Conservation (phyloP, 2,888 invertebrate species). For the Adelognathus sp. region DNA sequence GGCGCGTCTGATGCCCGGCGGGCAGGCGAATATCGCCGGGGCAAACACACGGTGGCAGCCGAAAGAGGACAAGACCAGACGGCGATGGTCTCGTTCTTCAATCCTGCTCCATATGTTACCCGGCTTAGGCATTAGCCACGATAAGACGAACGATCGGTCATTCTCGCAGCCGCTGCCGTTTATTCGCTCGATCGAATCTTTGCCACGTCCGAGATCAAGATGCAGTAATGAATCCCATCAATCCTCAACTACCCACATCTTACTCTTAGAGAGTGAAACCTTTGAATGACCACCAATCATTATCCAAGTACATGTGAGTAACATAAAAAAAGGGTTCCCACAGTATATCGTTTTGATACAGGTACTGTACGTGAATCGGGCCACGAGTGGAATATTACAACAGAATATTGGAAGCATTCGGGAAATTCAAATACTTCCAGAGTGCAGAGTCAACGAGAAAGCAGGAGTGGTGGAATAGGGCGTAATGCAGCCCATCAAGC, state of each 20-base stretch:
- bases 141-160: constrained; percentile 16
- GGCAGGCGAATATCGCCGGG: background rate
- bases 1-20: background rate
- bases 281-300: background rate
- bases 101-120: background rate
- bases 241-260: background rate
- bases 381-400: constrained; percentile 26
- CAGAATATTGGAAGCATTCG: background rate
- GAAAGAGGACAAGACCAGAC: background rate
- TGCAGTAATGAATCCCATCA: background rate
- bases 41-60: background rate
- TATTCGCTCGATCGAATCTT: background rate
- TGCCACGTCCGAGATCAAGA: background rate
- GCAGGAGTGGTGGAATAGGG: constrained; percentile 9
- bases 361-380: background rate
- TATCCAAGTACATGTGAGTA: background rate
- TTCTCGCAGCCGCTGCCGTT: background rate
- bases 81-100: background rate
- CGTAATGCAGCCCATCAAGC: constrained; percentile 23
- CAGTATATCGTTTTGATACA: background rate
- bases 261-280: background rate
- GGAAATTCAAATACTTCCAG: background rate
- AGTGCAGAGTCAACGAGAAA: background rate
- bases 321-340: background rate
- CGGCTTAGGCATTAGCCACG: constrained; percentile 8